A percentile compares a stretch with the other conserved stretches of the same genome.
Conservation (phyloP, 1,140 invertebrate species). For the Aphaenogaster floridana region DNA sequence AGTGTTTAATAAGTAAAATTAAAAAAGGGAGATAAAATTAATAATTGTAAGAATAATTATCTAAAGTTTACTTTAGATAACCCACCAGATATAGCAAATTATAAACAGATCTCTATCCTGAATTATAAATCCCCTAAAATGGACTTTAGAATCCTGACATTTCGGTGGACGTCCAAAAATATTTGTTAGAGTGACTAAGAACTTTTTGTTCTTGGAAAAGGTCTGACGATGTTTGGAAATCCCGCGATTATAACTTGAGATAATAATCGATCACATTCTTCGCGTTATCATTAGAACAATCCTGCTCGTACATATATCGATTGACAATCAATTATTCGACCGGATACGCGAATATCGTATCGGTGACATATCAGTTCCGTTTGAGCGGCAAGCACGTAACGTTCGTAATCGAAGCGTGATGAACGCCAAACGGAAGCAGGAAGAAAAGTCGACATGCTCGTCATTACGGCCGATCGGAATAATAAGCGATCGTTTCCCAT, state of each 20-base stretch:
- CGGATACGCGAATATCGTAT: conserved; percentile 3
- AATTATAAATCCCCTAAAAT: neutral
- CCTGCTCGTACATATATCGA: neutral
- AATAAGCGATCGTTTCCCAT: conserved; percentile 53
- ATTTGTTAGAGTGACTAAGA: neutral
- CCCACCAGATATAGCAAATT: neutral
- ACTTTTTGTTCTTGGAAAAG: neutral
- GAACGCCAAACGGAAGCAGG: conserved; percentile 58
- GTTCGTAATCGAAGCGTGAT: conserved; percentile 47
- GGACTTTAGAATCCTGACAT: neutral
- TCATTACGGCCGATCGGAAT: conserved; percentile 59
- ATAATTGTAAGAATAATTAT: conserved; percentile 10
- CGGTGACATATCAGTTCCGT: conserved; percentile 23
- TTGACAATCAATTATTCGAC: conserved; percentile 35
- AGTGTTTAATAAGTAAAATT: conserved; percentile 14
- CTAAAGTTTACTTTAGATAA: neutral
- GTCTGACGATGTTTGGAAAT: neutral
- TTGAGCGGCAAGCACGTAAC: conserved; percentile 8
- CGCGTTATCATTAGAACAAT: conserved; percentile 13
- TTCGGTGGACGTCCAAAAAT: neutral
- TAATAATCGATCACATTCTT: neutral
- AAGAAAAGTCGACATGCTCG: conserved; percentile 62
- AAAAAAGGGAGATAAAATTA: neutral
- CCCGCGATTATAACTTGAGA: neutral
- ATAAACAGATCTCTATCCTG: neutral